phyloP scores from a whole-genome alignment of 2,888 invertebrate genomes.

The Agriopis aurantiaria region DNA sequence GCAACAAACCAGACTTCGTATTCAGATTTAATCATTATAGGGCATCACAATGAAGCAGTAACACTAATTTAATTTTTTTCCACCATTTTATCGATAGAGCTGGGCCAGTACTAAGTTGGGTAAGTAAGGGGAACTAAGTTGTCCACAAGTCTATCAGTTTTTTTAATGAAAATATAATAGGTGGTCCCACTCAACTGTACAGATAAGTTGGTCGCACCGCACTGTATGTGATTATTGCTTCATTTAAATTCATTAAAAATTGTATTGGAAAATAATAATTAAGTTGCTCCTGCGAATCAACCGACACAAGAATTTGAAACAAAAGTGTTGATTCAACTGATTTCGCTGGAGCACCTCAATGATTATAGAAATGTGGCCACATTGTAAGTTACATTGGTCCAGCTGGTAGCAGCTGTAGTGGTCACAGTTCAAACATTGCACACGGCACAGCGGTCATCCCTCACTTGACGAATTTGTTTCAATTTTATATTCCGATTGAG shows the following conservation, averaged over 20 bases:
- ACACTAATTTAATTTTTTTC: neutral
- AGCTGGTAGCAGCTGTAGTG: no score
- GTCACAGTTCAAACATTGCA: neutral
- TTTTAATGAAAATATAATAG: no score
- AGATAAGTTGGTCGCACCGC: no score
- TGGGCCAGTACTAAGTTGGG: no score
- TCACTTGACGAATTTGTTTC: neutral
- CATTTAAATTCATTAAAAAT: neutral
- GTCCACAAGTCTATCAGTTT: no score
- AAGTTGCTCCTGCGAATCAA: neutral
- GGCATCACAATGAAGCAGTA: neutral
- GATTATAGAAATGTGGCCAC: no score
- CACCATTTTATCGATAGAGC: neutral
- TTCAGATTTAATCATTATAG: neutral
- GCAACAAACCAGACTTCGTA: neutral
- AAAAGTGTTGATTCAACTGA: neutral
- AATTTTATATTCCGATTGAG: no score
- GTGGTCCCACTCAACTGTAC: no score
- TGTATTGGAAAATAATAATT: no score
- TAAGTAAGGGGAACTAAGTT: no score
- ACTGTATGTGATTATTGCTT: neutral
- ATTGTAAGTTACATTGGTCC: no score
- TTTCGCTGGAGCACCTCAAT: neutral
- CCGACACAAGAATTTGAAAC: neutral
- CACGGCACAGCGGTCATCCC: neutral